Conservation (phyloP, 2,797 vertebrate species). For the Lophotriccus pileatus region DNA sequence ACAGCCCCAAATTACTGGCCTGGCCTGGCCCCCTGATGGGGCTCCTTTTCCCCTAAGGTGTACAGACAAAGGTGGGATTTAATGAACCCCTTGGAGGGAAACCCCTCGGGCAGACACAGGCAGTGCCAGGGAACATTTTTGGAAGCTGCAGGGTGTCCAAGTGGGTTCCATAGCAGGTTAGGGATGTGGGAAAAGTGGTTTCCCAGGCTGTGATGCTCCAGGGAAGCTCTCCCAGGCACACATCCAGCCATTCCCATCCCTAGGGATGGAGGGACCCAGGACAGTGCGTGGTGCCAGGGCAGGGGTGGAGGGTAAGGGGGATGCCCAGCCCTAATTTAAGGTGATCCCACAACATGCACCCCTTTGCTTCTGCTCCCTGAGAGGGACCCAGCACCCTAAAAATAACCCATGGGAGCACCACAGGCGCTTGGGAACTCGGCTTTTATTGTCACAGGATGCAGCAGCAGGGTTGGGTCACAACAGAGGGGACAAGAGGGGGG, state of each 20-base stretch:
- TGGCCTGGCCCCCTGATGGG: fast-evolving
- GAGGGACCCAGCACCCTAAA: not conserved
- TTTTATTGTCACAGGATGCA: constrained; percentile 1
- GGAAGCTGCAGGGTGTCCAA: not conserved
- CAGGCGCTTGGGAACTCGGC: fast-evolving
- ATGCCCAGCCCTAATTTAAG: no score
- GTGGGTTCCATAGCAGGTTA: not conserved
- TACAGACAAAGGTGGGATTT: fast-evolving
- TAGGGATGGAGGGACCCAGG: not conserved
- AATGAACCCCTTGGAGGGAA: not conserved
- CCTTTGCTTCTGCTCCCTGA: not conserved
- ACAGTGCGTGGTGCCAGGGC: fast-evolving
- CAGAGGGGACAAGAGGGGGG: fast-evolving
- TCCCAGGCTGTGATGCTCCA: not conserved
- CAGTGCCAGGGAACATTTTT: not conserved
- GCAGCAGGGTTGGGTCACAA: not conserved
- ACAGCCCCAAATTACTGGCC: not conserved
- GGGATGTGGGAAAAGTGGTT: not conserved
- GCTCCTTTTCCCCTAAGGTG: fast-evolving
- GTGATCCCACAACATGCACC: fast-evolving
- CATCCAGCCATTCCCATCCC: not conserved
- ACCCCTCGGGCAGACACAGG: fast-evolving
- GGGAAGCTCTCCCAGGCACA: not conserved
- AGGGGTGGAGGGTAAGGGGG: fast-evolving
- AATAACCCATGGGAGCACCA: not conserved